Evolutionary conservation across 2,113 vertebrate genomes (phyloP).

Genomic region (Labeo catla): DNA sequence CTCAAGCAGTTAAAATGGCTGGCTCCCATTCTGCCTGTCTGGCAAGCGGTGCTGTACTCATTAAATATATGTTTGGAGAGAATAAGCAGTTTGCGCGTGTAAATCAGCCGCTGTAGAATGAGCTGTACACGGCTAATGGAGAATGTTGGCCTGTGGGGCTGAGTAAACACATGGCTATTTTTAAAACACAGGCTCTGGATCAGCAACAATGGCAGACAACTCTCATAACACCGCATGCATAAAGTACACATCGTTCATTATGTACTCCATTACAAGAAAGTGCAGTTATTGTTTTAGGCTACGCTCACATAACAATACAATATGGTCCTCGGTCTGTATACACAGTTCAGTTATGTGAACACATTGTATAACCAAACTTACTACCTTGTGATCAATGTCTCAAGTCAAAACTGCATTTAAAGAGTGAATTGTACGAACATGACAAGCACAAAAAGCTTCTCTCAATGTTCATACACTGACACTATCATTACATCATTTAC

Average conservation of each 20-base stretch:
- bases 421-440: background rate
- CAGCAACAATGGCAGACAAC: background rate
- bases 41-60: background rate
- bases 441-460: background rate
- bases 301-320: background rate
- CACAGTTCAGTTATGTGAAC: background rate
- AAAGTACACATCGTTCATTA: background rate
- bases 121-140: background rate
- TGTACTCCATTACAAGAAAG: constrained; percentile 1
- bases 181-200: constrained; percentile 25
- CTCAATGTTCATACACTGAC: background rate
- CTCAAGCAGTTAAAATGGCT: background rate
- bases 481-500: constrained; percentile 4
- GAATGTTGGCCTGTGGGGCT: background rate
- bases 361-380: background rate
- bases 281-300: background rate
- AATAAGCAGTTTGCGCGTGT: background rate
- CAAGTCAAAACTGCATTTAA: background rate
- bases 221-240: constrained; percentile 3
- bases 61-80: constrained; percentile 29
- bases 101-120: background rate
- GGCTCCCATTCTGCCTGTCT: background rate
- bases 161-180: constrained; percentile 20
- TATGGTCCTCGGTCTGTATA: background rate
- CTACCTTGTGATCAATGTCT: background rate